Base-by-base conservation (phyloP, 1,140 invertebrate genomes). In the Aphis craccivora region DNA sequence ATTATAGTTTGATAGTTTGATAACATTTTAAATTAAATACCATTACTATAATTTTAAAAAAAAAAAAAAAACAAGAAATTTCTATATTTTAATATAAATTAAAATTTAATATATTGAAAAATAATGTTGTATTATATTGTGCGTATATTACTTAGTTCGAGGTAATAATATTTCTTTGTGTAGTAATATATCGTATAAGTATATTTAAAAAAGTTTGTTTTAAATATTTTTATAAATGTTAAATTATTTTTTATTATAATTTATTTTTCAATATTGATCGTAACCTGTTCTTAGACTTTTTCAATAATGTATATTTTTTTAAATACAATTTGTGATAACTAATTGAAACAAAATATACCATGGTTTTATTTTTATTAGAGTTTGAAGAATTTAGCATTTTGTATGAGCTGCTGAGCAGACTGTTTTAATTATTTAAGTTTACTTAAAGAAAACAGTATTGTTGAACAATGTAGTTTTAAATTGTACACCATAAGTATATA, bases 341-440 rank as follows among this genome's bases (percentile, higher is more conserved):
- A 18, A 76, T 76, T n/a, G 23, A 14, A 76, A 76, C n/a, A 18
- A n/a, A 76, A 35, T n/a, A 11, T 76, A n/a, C 14, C n/a, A 76
- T n/a, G 60, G 25, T n/a, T 76, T 76, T n/a, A 67, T n/a, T n/a
- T 76, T 76, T n/a, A 67, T 76, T 76, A 1, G 60, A 76, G 30
- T 76, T 76, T 18, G n/a, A n/a, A n/a, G 14, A n/a, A 76, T 76
- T 76, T 35, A 76, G 14, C 18, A 76, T n/a, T 76, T 76, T 76
- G 30, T n/a, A 67, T n/a, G 60, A n/a, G 14, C 30, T n/a, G 60
- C n/a, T n/a, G 60, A n/a, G 60, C 14, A 76, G 23, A 76, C 14
- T 76, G 60, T 76, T 76, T 76, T 76, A 76, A 76, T 76, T 76
- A 76, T 76, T 76, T n/a, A 76, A 76, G 30, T n/a, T n/a, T 76